A percentile compares a stretch with the other conserved stretches of the same genome.
phyloP scores from a whole-genome alignment of 2,797 vertebrate genomes.

The Helarctos malayanus region DNA sequence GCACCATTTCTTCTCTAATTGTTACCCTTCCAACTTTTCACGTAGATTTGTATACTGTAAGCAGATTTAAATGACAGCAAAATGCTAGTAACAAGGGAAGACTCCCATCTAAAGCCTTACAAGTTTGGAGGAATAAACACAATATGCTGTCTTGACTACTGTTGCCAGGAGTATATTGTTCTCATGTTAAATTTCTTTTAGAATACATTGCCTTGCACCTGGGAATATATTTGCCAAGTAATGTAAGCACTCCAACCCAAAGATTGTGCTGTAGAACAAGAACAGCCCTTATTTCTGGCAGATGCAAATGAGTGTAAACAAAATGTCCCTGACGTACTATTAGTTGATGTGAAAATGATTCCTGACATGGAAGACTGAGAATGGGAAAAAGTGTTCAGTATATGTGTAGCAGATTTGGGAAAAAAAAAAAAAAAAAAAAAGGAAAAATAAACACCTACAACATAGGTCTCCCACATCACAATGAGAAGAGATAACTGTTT shows the following conservation, averaged over 20 bases:
- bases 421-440: not conserved
- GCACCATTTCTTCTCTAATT: slow-evolving; percentile 53
- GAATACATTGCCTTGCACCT: slow-evolving; percentile 52
- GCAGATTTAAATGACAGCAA: slow-evolving; percentile 62
- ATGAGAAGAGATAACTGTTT: not conserved
- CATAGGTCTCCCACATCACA: not conserved
- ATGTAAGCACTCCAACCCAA: not conserved
- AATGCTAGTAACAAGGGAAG: not conserved
- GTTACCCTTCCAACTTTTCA: slow-evolving; percentile 45
- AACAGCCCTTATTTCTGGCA: slow-evolving; percentile 19
- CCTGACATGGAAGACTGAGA: not conserved
- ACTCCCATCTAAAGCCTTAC: not conserved
- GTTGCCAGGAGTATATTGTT: slow-evolving; percentile 62
- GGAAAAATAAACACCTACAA: not conserved
- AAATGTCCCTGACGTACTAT: not conserved
- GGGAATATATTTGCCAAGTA: slow-evolving; percentile 65
- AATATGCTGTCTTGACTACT: slow-evolving; percentile 45
- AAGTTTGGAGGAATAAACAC: slow-evolving; percentile 44
- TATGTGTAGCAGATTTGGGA: not conserved
- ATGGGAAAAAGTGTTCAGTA: not conserved
- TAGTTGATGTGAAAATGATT: slow-evolving; percentile 57
- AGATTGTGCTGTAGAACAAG: slow-evolving; percentile 39
- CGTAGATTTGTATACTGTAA: slow-evolving; percentile 19
- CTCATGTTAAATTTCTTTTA: slow-evolving; percentile 67
- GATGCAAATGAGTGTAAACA: slow-evolving; percentile 33